Evolutionary conservation across 2,113 vertebrate species (phyloP).

Genomic region (Bettongia penicillata): DNA sequence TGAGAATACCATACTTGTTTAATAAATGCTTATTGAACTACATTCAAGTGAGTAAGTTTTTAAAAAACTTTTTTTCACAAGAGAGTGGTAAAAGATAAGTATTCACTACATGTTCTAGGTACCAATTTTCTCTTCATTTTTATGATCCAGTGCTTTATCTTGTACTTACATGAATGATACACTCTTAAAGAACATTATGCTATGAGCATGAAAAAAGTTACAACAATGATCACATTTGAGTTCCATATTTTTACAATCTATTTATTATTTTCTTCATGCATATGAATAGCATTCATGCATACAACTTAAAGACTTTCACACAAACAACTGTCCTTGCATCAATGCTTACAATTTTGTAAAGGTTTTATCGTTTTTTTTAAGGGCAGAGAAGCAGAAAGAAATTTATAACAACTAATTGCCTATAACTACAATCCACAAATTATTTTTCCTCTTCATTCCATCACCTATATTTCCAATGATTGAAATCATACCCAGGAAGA

Average conservation of each 20-base stretch:
- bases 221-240: not conserved
- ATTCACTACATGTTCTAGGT: slow-evolving; percentile 22
- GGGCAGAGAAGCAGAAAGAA: not conserved
- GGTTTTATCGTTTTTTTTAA: slow-evolving; percentile 41
- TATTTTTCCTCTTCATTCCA: not conserved
- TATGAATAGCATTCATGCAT: slow-evolving; percentile 17
- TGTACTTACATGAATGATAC: not conserved
- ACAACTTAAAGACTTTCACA: slow-evolving; percentile 26
- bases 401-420: slow-evolving; percentile 31
- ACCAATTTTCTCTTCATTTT: not conserved
- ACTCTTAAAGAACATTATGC: slow-evolving; percentile 5
- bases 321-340: not conserved
- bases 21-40: not conserved
- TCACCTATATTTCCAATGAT: slow-evolving; percentile 1
- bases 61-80: not conserved
- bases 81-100: not conserved
- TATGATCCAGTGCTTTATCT: not conserved
- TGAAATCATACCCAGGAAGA: slow-evolving; percentile 3
- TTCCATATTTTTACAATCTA: slow-evolving; percentile 5
- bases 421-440: not conserved
- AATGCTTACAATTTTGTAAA: slow-evolving; percentile 4
- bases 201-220: not conserved
- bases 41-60: not conserved
- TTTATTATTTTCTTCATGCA: not conserved
- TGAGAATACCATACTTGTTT: not conserved